Percentiles rank a stretch among this genome's conserved stretches.
These are phyloP conservation scores for Cheirogaleus major DNA, from an alignment of 2,797 vertebrate genomes.

Conservation along the genomic window DNA sequence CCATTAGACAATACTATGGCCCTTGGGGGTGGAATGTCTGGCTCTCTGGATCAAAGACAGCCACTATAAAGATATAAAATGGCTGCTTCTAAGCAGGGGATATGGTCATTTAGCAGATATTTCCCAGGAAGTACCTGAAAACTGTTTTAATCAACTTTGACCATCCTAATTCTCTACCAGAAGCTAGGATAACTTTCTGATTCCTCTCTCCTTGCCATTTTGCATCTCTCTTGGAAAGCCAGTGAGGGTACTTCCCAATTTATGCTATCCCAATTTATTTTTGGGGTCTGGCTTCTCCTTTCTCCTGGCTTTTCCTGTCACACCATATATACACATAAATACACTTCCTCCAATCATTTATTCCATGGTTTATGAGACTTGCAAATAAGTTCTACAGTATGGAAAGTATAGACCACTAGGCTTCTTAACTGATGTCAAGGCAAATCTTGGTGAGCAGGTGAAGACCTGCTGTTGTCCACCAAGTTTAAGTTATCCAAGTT, in stretches of 20 bases:
- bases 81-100: neutral
- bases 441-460: neutral
- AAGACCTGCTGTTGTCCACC: neutral
- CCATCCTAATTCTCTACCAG: neutral
- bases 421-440: neutral
- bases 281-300: neutral
- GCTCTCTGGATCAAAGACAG: neutral
- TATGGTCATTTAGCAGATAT: neutral
- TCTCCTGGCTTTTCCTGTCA: neutral
- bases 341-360: neutral
- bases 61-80: neutral
- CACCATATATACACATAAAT: neutral
- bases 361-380: neutral
- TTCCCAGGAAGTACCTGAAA: conserved; percentile 15
- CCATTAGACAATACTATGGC: neutral
- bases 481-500: neutral
- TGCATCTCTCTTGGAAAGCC: conserved; percentile 6
- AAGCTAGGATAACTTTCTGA: neutral
- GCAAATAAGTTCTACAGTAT: neutral
- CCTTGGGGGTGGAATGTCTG: neutral
- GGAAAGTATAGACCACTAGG: conserved; percentile 4
- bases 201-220: conserved; percentile 3
- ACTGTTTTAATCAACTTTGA: neutral
- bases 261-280: neutral
- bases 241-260: neutral